Evolutionary conservation across 2,888 invertebrate species (phyloP).

Genomic region (Leptodirus hochenwartii): DNA sequence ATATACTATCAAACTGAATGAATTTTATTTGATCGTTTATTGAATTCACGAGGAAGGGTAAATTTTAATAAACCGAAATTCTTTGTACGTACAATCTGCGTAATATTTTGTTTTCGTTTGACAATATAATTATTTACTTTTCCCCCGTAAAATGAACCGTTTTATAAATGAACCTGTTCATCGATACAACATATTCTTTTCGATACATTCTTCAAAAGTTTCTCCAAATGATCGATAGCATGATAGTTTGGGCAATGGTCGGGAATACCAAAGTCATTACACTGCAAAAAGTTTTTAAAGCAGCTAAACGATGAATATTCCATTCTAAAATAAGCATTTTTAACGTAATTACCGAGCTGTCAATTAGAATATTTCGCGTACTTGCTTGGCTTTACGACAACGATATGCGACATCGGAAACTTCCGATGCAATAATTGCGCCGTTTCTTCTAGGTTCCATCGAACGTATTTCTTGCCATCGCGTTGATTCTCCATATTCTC

Average conservation of each 20-base stretch:
- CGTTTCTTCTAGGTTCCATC: slow-evolving; percentile 69
- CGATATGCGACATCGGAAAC: slow-evolving; percentile 53
- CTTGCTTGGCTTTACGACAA: slow-evolving; percentile 51
- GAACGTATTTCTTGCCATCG: slow-evolving; percentile 53
- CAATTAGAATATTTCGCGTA: slow-evolving; percentile 8
- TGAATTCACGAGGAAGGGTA: too few species aligned
- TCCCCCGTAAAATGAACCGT: too few species aligned
- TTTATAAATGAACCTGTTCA: too few species aligned
- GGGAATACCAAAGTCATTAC: slow-evolving; percentile 66
- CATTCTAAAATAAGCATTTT: slow-evolving; percentile 35
- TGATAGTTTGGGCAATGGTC: slow-evolving; percentile 54
- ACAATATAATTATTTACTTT: too few species aligned
- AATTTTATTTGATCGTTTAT: too few species aligned
- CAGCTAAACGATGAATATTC: slow-evolving; percentile 71
- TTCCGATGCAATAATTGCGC: slow-evolving; percentile 45
- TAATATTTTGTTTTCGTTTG: too few species aligned
- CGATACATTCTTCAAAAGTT: slow-evolving; percentile 37
- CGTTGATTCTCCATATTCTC: slow-evolving; percentile 55
- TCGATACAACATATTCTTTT: slow-evolving; percentile 21
- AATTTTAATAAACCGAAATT: too few species aligned
- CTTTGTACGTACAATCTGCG: too few species aligned
- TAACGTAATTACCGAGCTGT: not conserved
- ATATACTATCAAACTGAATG: too few species aligned
- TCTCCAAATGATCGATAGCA: slow-evolving; percentile 55
- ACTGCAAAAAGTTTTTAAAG: slow-evolving; percentile 75